Evolutionary conservation across 2,797 vertebrate species (phyloP).

Genomic region (Micromesistius poutassou): DNA sequence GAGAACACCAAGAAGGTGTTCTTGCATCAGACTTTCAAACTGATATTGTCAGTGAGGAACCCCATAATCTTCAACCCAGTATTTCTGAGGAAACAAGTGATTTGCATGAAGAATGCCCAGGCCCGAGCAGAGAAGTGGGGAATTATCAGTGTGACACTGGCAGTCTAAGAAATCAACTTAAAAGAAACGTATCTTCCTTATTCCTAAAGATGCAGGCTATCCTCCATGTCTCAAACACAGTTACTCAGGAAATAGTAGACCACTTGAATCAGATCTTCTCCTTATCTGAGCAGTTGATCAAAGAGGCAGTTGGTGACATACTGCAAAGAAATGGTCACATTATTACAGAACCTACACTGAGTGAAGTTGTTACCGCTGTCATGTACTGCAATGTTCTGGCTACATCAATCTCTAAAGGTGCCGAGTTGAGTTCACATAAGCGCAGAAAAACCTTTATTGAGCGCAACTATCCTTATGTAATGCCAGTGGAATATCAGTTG

Average conservation of each 20-base stretch:
- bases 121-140: background rate
- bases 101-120: slow-evolving; percentile 10
- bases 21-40: slow-evolving; percentile 5
- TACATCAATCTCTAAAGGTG: slow-evolving; percentile 23
- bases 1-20: slow-evolving; percentile 14
- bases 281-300: slow-evolving; percentile 34
- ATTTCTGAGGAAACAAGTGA: background rate
- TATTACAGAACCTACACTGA: slow-evolving; percentile 9
- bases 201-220: slow-evolving; percentile 46
- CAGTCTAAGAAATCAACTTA: slow-evolving; percentile 19
- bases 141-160: slow-evolving; percentile 9
- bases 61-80: background rate
- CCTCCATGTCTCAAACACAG: slow-evolving; percentile 38
- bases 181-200: slow-evolving; percentile 28
- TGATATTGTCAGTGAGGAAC: background rate
- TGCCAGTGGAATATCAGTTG: slow-evolving; percentile 29
- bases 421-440: slow-evolving; percentile 28
- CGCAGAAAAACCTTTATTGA: slow-evolving; percentile 36
- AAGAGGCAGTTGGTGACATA: slow-evolving; percentile 24
- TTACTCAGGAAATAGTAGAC: slow-evolving; percentile 34
- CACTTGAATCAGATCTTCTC: slow-evolving; percentile 33
- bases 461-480: slow-evolving; percentile 25
- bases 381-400: slow-evolving; percentile 35
- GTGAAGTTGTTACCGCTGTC: slow-evolving; percentile 31
- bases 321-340: slow-evolving; percentile 31